phyloP scores from a whole-genome alignment of 2,888 invertebrate species.

The Bellardia bayeri region DNA sequence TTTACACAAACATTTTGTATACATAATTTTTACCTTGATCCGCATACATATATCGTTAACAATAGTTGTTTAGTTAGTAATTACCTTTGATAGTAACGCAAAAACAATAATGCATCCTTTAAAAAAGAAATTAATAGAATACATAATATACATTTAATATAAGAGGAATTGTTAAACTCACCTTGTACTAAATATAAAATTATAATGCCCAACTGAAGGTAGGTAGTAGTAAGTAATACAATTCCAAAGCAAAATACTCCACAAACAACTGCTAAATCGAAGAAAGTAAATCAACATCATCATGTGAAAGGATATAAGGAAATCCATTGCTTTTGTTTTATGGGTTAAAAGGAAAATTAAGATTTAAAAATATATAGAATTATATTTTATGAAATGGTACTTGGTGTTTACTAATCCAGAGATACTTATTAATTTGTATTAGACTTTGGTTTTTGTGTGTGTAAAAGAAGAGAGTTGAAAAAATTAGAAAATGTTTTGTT shows the following conservation, averaged over 20 bases:
- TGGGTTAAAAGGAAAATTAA: constrained; percentile 55
- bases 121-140: constrained; percentile 63
- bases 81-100: constrained; percentile 51
- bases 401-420: constrained; percentile 42
- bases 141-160: constrained; percentile 44
- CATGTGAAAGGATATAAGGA: constrained; percentile 37
- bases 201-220: constrained; percentile 26
- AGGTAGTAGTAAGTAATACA: constrained; percentile 65
- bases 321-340: constrained; percentile 65
- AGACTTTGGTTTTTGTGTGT: constrained; percentile 16
- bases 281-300: constrained; percentile 76
- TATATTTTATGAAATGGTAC: constrained; percentile 52
- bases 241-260: constrained; percentile 74
- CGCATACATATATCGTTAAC: constrained; percentile 26
- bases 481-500: constrained; percentile 66
- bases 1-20: neutral
- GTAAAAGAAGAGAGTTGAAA: constrained; percentile 61
- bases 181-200: constrained; percentile 56
- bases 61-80: constrained; percentile 19
- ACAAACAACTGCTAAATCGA: constrained; percentile 66
- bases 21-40: constrained; percentile 49
- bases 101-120: constrained; percentile 52
- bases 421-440: constrained; percentile 8
- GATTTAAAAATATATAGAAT: constrained; percentile 51
- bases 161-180: constrained; percentile 58